A percentile compares a stretch with the other conserved stretches of the same genome.
phyloP scores from a whole-genome alignment of 2,888 invertebrate genomes.

The Dryomyza anilis region DNA sequence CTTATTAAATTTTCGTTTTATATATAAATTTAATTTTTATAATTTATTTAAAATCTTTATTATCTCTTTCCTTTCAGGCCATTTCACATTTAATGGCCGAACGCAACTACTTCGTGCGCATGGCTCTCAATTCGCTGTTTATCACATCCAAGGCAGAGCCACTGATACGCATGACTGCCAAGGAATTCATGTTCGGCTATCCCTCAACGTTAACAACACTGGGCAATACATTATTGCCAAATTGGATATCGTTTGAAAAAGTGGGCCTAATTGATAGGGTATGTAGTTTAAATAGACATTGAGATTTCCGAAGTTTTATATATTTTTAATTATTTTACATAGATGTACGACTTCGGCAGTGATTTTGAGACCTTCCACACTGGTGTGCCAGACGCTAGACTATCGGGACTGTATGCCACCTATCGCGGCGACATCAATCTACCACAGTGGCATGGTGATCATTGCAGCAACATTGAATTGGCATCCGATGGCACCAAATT shows the following conservation, averaged over 20 bases:
- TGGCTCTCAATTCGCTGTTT: constrained; percentile 75
- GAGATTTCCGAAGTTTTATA: not conserved
- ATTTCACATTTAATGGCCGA: constrained; percentile 78
- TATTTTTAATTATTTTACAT: constrained; percentile 28
- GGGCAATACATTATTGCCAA: constrained; percentile 81
- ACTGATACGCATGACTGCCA: constrained; percentile 79
- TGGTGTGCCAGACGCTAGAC: constrained; percentile 67
- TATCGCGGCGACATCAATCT: constrained; percentile 75
- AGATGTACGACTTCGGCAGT: constrained; percentile 86
- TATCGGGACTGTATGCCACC: constrained; percentile 76
- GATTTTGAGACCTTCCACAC: constrained; percentile 81
- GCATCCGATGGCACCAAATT: constrained; percentile 89
- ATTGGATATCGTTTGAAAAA: constrained; percentile 86
- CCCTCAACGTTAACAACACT: constrained; percentile 79
- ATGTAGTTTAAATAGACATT: constrained; percentile 53
- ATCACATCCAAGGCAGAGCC: constrained; percentile 72
- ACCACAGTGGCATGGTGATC: constrained; percentile 77
- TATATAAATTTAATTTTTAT: no score
- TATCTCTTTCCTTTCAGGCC: constrained; percentile 67
- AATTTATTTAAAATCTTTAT: not conserved
- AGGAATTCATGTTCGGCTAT: constrained; percentile 89
- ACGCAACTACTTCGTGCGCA: constrained; percentile 68
- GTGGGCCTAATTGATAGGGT: constrained; percentile 88
- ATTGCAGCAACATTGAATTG: constrained; percentile 76
- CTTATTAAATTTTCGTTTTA: no score